phyloP scores from a whole-genome alignment of 2,888 invertebrate species.

The Panopea generosa region DNA sequence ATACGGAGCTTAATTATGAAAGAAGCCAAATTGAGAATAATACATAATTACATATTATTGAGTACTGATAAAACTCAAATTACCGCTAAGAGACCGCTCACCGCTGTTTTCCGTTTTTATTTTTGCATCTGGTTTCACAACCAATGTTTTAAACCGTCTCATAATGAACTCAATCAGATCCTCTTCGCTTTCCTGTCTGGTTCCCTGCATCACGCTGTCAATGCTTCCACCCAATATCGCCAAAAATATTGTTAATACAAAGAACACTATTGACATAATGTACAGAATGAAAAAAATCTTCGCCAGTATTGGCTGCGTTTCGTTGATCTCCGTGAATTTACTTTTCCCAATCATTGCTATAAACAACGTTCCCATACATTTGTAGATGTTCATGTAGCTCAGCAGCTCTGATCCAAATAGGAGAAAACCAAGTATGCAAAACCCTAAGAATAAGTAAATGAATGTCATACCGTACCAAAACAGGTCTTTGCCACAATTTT shows the following conservation, averaged over 20 bases:
- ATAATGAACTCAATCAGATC: conserved; percentile 38
- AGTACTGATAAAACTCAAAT: too few species aligned
- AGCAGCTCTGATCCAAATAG: conserved; percentile 64
- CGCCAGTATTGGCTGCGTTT: conserved; percentile 61
- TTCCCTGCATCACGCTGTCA: conserved; percentile 33
- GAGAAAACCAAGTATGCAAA: conserved; percentile 61
- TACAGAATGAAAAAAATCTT: conserved; percentile 71
- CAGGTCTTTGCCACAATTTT: conserved; percentile 51
- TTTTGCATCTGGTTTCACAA: conserved; percentile 16
- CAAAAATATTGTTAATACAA: conserved; percentile 62
- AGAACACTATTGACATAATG: conserved; percentile 66
- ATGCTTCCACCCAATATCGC: conserved; percentile 43
- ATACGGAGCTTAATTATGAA: too few species aligned
- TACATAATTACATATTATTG: too few species aligned
- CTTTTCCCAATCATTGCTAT: conserved; percentile 70
- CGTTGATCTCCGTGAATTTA: conserved; percentile 65
- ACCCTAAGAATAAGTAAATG: conserved; percentile 64
- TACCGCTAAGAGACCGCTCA: too few species aligned
- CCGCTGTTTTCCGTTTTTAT: too few species aligned
- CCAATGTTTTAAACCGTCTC: conserved; percentile 18
- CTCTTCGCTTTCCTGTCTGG: conserved; percentile 12
- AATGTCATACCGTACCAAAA: conserved; percentile 69
- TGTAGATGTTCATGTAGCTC: conserved; percentile 63
- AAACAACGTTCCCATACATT: conserved; percentile 65
- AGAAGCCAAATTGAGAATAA: too few species aligned